Evolutionary conservation across 2,113 vertebrate species (phyloP), one percentile per base, ranked within the genome.

Genomic region (Pelvicachromis taeniatus): DNA sequence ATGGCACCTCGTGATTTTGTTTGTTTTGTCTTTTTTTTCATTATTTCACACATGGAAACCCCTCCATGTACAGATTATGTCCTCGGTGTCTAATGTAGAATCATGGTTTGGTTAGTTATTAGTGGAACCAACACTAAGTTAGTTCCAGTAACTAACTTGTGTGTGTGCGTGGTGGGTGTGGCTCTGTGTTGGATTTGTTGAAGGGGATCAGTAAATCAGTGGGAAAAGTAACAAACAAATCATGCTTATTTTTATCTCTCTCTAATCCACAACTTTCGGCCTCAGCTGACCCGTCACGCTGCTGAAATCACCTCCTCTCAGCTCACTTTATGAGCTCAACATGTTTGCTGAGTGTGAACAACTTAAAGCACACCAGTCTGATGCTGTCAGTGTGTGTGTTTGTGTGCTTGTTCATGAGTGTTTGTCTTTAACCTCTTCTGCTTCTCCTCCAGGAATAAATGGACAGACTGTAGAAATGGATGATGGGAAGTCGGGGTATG

Each of bases 381-480:
- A 55, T 10, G 29, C 42, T 61, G 53, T 55, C 53, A 77, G 45
- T 26, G 1, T 56, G 77, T 80, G 26, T 52, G 40, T 77, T 26
- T 83, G 52, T 82, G 56, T 33, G 33, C 29, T 53, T 54, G 63
- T 75, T 9, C 56, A n/a, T 82, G 26, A 70, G 55, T 40, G 10
- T 65, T 54, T 16, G 16, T 55, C n/a, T 78, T 75, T 84, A 59
- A 70, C 2, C 2, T 40, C 42, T 61, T 88, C n/a, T 82, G 29
- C 79, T 61, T 90, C 70, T 68, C 9, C 56, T 79, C 4, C 77
- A 95, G 92, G 85, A 78, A 83, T 88, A 73, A 84, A 88, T 58
- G 85, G 90, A 42, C 93, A 95, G 80, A 92, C 81, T 75, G 94
- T 99, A n/a, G 95, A 98, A 77, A 97, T 99, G 95, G 99, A 99